A percentile compares a stretch with the other conserved stretches of the same genome.
Conservation (phyloP, 2,113 vertebrate genomes). For the Salvator merianae region DNA sequence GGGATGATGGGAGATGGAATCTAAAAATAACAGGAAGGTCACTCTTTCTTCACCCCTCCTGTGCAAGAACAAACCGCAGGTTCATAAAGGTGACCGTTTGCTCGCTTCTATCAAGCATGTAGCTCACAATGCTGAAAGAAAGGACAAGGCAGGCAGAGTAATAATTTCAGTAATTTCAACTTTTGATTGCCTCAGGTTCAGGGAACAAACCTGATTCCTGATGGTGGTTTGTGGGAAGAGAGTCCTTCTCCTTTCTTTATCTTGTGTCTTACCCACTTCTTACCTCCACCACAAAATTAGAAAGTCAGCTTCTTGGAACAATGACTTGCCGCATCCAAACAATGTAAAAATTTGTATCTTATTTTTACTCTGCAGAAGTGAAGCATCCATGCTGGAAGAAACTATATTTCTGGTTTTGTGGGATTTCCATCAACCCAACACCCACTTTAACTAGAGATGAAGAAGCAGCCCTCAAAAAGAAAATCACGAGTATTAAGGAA, state of each 20-base stretch:
- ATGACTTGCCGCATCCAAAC: not conserved
- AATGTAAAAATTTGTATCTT: not conserved
- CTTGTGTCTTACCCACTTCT: too few relatives aligned
- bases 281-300: not conserved
- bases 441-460: constrained; percentile 68
- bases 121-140: not conserved
- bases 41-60: not conserved
- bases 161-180: not conserved
- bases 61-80: not conserved
- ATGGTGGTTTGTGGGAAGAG: not conserved
- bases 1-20: not conserved
- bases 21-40: not conserved
- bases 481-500: constrained; percentile 83
- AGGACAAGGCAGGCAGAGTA: not conserved
- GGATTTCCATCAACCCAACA: constrained; percentile 60
- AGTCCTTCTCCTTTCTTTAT: not conserved
- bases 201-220: not conserved
- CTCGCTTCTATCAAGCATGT: not conserved
- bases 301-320: not conserved
- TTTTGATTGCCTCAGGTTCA: not conserved
- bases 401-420: constrained; percentile 81
- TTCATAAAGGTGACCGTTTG: too few relatives aligned
- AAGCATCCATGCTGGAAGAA: constrained; percentile 69
- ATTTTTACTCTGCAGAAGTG: not conserved
- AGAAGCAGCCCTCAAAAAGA: constrained; percentile 65